A percentile compares a stretch with the other conserved stretches of the same genome.
phyloP scores from a whole-genome alignment of 2,888 invertebrate genomes.

The Magallana nippona region DNA sequence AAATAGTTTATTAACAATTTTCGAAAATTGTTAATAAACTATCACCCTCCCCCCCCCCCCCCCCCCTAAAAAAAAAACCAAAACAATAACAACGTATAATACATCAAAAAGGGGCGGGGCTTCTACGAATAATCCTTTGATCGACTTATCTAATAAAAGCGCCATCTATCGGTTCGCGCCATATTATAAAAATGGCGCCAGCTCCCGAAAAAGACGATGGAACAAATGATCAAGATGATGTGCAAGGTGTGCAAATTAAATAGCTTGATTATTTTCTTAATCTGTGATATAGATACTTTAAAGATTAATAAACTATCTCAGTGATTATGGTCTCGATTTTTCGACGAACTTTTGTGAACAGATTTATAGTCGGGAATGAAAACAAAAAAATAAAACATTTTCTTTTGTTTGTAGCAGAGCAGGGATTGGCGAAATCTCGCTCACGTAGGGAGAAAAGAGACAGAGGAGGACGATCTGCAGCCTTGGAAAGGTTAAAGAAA shows the following conservation, averaged over 20 bases:
- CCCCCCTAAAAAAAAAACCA: too few species aligned
- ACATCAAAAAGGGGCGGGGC: too few species aligned
- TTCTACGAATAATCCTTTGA: background rate
- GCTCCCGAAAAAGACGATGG: conserved; percentile 13
- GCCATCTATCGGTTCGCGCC: conserved; percentile 38
- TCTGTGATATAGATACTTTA: too few species aligned
- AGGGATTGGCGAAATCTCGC: conserved; percentile 64
- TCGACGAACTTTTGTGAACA: background rate
- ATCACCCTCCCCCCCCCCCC: too few species aligned
- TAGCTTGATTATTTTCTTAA: too few species aligned
- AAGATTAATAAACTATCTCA: too few species aligned
- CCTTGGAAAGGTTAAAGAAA: conserved; percentile 88
- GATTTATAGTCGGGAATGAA: background rate
- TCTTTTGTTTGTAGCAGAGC: background rate
- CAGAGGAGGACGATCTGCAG: conserved; percentile 81
- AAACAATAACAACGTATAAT: too few species aligned
- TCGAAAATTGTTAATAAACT: too few species aligned
- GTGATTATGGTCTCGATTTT: too few species aligned
- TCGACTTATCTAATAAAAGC: conserved; percentile 20
- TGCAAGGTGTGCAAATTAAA: background rate
- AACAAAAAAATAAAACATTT: background rate
- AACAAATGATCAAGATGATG: conserved; percentile 29
- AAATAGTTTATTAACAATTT: too few species aligned
- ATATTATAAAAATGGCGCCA: conserved; percentile 39
- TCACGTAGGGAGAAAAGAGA: conserved; percentile 75